Base-by-base conservation (phyloP, 2,888 invertebrate species). In the Brenthis daphne region DNA sequence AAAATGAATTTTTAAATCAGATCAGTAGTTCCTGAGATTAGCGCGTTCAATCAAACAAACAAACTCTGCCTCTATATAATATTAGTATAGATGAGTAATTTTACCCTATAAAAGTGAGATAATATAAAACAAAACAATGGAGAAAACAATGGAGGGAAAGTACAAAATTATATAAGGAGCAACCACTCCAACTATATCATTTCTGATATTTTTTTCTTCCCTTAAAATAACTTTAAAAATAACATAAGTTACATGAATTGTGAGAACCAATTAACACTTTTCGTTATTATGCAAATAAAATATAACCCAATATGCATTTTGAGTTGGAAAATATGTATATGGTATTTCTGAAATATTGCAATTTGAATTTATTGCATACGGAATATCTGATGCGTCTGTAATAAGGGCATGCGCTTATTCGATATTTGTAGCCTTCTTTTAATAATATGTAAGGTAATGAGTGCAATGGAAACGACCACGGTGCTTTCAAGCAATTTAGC, bases 381-480 rank as follows among this genome's bases (percentile, higher is more conserved):
- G 50, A 60, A 60, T 33, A 33, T 60, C 29, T 50, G 50, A 60
- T 60, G 50, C 16, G 60, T 50, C 29, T 50, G 60, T 60, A 50
- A 50, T 50, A 60, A 50, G 60, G 60, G 58, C 48, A 33, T 11
- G 14, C 48, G n/a, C n/a, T n/a, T 50, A 60, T 50, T 50, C 43
- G 50, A 60, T 60, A 60, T 60, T 60, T 29, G 60, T 50, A 50
- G 11, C 58, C 24, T 50, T 60, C 60, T 33, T 50, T 33, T 50
- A 12, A 50, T 33, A 58, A 48, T 60, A 60, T 60, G 50, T 60
- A 50, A 50, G 50, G 60, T 29, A 60, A 60, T 60, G 50, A 60
- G 60, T 50, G 29, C 60, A 29, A 16, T 29, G 33, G 60, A 60
- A 50, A 60, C 13, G 60, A 50, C 50, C 12, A 50, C 33, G 29